Evolutionary conservation across 2,888 invertebrate species (phyloP).

Genomic region (Thysanoteuthis rhombus): DNA sequence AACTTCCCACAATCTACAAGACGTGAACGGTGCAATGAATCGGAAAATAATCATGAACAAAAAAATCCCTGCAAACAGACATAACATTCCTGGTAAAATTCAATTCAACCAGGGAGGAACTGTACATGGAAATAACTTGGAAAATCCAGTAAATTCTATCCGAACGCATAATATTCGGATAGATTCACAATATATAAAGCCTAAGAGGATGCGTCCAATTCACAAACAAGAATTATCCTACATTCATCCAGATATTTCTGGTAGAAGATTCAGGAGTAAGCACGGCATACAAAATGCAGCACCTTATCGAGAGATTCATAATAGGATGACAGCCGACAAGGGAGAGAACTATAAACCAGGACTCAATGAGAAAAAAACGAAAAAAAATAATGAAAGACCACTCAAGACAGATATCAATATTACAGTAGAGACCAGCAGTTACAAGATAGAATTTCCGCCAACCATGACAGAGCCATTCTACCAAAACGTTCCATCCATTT

Average conservation of each 20-base stretch:
- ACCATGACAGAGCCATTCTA: background rate
- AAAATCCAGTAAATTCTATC: background rate
- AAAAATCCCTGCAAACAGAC: background rate
- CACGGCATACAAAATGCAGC: background rate
- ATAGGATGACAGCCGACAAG: background rate
- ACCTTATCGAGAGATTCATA: background rate
- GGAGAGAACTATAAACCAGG: background rate
- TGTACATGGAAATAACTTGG: background rate
- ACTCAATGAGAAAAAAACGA: background rate
- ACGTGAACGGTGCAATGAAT: too few species aligned
- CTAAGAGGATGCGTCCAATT: background rate
- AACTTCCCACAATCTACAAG: background rate
- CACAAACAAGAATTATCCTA: background rate
- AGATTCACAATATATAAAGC: background rate
- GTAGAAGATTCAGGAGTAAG: background rate
- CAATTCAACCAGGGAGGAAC: background rate
- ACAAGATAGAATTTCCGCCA: background rate
- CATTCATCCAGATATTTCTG: background rate
- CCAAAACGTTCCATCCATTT: background rate
- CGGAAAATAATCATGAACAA: background rate
- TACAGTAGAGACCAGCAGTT: constrained; percentile 29
- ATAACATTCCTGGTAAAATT: background rate
- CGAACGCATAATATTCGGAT: background rate
- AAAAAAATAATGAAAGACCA: background rate
- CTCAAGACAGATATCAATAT: background rate